These are phyloP conservation scores for Lutraria lutraria DNA, from an alignment of 2,888 invertebrate genomes.

Conservation along the genomic window DNA sequence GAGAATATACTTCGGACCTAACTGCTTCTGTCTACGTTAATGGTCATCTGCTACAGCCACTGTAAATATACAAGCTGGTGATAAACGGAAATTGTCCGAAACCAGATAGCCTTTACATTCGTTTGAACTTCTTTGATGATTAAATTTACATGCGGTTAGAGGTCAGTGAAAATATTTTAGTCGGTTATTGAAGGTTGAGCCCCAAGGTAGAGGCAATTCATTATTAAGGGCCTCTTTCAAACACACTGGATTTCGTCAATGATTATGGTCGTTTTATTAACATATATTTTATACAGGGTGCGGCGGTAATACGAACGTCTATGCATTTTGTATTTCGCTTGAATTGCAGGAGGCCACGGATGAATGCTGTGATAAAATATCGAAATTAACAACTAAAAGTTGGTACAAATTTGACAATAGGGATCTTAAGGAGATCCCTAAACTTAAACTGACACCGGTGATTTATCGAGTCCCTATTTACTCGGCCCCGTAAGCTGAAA, in stretches of 20 bases:
- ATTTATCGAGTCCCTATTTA: conserved; percentile 51
- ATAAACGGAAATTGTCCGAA: conserved; percentile 62
- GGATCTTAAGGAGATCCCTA: conserved; percentile 25
- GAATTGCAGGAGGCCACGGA: background rate
- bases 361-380: conserved; percentile 18
- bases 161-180: conserved; percentile 49
- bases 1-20: background rate
- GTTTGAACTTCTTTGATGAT: conserved; percentile 53
- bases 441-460: conserved; percentile 45
- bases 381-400: conserved; percentile 46
- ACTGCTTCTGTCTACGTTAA: conserved; percentile 19
- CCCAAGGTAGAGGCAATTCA: conserved; percentile 17
- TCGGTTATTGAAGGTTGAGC: conserved; percentile 36
- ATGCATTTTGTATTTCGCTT: conserved; percentile 10
- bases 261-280: conserved; percentile 49
- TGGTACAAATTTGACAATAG: conserved; percentile 49
- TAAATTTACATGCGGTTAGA: conserved; percentile 44
- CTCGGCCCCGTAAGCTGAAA: background rate
- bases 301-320: conserved; percentile 22
- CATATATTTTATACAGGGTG: conserved; percentile 46
- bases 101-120: conserved; percentile 50
- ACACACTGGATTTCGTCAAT: conserved; percentile 26
- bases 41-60: conserved; percentile 28
- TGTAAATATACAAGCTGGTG: conserved; percentile 38
- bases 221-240: conserved; percentile 28